Conservation (phyloP, 2,797 vertebrate species). For the Lepilemur septentrionalis region DNA sequence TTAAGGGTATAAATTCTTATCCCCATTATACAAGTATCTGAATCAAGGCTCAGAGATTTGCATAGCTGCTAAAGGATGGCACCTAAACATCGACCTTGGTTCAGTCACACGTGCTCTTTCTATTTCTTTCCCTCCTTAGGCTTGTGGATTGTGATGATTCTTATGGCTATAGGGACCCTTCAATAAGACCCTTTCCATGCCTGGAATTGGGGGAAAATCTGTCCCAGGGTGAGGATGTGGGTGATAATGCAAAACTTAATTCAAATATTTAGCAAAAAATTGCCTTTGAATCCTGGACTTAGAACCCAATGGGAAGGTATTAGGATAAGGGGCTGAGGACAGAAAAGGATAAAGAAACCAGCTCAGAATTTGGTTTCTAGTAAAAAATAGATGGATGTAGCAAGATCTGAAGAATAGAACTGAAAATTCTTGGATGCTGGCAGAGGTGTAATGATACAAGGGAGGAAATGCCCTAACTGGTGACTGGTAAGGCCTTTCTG, state of each 20-base stretch:
- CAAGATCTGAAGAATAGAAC: constrained; percentile 14
- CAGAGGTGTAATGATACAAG: neutral
- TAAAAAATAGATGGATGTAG: neutral
- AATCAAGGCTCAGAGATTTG: neutral
- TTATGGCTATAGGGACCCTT: neutral
- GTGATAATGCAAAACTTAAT: neutral
- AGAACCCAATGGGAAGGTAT: neutral
- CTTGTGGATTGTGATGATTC: neutral
- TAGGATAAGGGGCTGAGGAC: neutral
- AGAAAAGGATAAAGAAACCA: neutral
- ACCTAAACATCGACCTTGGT: neutral
- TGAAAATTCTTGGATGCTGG: neutral
- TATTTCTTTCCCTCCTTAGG: neutral
- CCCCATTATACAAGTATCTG: neutral
- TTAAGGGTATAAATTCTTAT: neutral
- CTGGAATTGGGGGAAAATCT: neutral
- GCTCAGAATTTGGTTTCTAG: constrained; percentile 14
- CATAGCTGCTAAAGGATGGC: neutral
- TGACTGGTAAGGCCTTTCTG: neutral
- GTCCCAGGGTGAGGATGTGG: neutral
- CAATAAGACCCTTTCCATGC: neutral
- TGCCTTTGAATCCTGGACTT: neutral
- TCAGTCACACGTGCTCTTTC: neutral
- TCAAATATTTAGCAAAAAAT: constrained; percentile 16
- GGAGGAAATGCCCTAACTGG: neutral